These are phyloP conservation scores for Gorsachius magnificus DNA, from an alignment of 2,797 vertebrate species.

Conservation along the genomic window DNA sequence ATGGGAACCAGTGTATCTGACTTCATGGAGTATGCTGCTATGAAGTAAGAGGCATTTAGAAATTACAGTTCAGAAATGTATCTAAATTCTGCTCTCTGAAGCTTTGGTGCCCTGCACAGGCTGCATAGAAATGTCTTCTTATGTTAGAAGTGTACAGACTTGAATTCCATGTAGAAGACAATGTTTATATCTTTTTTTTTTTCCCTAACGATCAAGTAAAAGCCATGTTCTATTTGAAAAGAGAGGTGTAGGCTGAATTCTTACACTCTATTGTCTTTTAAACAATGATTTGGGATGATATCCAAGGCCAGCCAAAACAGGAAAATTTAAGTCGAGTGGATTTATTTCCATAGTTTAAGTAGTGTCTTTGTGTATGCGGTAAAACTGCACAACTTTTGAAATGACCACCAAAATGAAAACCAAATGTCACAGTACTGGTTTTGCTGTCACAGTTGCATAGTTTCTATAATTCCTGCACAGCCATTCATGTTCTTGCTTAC, in stretches of 20 bases:
- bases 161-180: not conserved
- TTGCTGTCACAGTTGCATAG: not conserved
- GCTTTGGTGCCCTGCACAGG: not conserved
- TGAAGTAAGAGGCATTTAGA: not conserved
- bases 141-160: not conserved
- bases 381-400: not conserved
- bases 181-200: not conserved
- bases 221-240: not conserved
- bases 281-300: not conserved
- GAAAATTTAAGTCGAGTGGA: not conserved
- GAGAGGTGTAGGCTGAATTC: not conserved
- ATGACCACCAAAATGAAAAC: not conserved
- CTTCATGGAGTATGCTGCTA: not conserved
- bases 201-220: not conserved
- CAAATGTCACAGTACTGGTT: not conserved
- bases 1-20: not conserved
- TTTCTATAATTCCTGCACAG: not conserved
- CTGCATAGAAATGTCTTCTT: not conserved
- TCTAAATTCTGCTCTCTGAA: not conserved
- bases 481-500: not conserved
- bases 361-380: not conserved
- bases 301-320: not conserved
- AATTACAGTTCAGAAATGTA: not conserved
- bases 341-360: not conserved
- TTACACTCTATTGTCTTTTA: not conserved